Percentiles rank a stretch among this genome's conserved stretches.
Conservation (phyloP, 1,140 invertebrate genomes). For the Penaeus indicus region DNA sequence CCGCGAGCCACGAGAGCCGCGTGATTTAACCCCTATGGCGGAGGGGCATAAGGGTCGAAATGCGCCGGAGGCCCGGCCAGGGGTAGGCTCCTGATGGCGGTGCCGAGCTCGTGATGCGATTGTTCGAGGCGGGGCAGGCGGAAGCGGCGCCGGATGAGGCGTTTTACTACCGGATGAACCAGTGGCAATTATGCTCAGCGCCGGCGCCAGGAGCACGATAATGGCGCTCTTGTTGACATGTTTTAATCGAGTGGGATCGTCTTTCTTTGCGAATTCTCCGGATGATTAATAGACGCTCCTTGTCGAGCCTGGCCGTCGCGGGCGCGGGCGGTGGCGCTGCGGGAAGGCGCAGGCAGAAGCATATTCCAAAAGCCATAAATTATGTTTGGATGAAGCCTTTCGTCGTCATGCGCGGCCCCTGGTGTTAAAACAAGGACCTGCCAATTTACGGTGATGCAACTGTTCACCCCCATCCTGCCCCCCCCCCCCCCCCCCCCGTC, state of each 20-base stretch:
- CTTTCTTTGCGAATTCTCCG: background rate
- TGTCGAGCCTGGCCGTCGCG: background rate
- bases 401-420: background rate
- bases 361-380: no score
- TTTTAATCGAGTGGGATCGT: conserved; percentile 16
- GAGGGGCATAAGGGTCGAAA: background rate
- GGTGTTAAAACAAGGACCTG: background rate
- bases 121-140: conserved; percentile 9
- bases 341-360: no score
- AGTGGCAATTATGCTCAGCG: conserved; percentile 12
- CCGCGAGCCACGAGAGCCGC: background rate
- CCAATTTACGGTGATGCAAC: background rate
- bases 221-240: conserved; percentile 25
- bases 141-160: conserved; percentile 5
- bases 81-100: conserved; percentile 1
- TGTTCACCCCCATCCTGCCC: background rate
- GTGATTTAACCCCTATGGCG: background rate
- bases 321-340: no score
- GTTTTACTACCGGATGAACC: conserved; percentile 28
- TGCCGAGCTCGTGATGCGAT: conserved; percentile 11
- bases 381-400: background rate
- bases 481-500: no score
- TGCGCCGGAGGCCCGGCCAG: background rate
- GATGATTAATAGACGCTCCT: background rate
- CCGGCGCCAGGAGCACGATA: background rate